A percentile compares a stretch with the other conserved stretches of the same genome.
phyloP scores from a whole-genome alignment of 2,797 vertebrate species.

The Eospalax fontanierii region DNA sequence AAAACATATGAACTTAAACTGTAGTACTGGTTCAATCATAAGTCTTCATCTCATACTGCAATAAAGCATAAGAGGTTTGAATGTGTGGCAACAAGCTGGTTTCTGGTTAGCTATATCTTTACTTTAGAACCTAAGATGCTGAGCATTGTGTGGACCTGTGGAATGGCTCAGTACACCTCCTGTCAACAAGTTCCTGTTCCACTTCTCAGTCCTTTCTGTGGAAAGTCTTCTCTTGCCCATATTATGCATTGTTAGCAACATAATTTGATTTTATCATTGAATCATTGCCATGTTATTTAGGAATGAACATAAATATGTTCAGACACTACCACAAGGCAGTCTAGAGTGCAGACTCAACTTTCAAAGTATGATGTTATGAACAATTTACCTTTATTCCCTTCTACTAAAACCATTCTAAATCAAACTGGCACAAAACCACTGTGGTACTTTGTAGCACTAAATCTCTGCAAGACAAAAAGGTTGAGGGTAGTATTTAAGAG shows the following conservation, averaged over 20 bases:
- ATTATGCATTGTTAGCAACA: neutral
- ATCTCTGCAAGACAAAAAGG: neutral
- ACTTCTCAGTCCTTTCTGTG: neutral
- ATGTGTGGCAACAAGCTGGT: neutral
- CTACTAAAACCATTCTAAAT: constrained; percentile 18
- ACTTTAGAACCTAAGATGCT: neutral
- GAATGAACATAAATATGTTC: neutral
- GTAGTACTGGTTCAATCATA: neutral
- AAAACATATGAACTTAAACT: neutral
- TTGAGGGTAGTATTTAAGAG: constrained; percentile 6
- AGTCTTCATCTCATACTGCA: neutral
- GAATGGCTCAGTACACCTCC: neutral
- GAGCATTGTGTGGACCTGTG: neutral
- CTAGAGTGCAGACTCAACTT: neutral
- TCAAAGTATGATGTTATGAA: constrained; percentile 29
- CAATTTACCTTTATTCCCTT: neutral
- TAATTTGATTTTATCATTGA: constrained; percentile 2
- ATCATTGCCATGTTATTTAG: neutral
- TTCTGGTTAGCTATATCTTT: neutral
- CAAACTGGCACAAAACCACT: neutral
- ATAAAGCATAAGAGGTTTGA: neutral
- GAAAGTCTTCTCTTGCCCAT: neutral
- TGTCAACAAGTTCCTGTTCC: neutral
- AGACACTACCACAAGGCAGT: neutral
- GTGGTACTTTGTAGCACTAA: neutral